Conservation (phyloP, 2,888 invertebrate genomes). For the Mesorhabditis sp. region DNA sequence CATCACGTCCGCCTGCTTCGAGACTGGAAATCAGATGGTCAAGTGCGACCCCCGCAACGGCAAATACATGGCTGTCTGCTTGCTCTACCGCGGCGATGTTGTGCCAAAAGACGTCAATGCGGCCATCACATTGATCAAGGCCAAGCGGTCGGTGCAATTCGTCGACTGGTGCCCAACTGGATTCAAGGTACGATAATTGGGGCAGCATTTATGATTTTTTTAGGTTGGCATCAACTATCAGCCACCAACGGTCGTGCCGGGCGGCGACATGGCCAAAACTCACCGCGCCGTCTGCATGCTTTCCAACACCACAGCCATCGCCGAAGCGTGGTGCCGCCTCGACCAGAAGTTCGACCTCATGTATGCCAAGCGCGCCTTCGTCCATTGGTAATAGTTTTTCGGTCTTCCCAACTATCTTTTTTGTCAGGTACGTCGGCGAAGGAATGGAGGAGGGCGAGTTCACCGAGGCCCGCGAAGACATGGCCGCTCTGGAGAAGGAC, state of each 20-base stretch:
- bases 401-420: background rate
- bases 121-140: too few species aligned
- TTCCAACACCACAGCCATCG: constrained; percentile 44
- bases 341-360: constrained; percentile 74
- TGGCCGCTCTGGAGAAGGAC: constrained; percentile 14
- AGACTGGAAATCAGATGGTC: too few species aligned
- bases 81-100: too few species aligned
- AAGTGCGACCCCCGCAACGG: too few species aligned
- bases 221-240: constrained; percentile 56
- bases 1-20: too few species aligned
- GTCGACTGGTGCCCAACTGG: too few species aligned
- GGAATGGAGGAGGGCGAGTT: constrained; percentile 58
- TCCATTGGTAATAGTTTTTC: constrained; percentile 31
- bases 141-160: too few species aligned
- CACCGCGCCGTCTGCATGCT: constrained; percentile 63
- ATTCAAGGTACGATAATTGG: too few species aligned
- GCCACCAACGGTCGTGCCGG: constrained; percentile 58
- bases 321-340: constrained; percentile 78
- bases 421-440: constrained; percentile 65
- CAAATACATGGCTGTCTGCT: too few species aligned
- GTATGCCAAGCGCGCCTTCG: constrained; percentile 68
- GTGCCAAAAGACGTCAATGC: too few species aligned
- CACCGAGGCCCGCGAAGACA: constrained; percentile 54
- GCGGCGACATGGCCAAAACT: constrained; percentile 74
- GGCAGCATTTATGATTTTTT: background rate